A percentile compares a stretch with the other conserved stretches of the same genome.
Evolutionary conservation across 1,140 invertebrate species (phyloP).

Genomic region (Eupristina koningsbergeri): DNA sequence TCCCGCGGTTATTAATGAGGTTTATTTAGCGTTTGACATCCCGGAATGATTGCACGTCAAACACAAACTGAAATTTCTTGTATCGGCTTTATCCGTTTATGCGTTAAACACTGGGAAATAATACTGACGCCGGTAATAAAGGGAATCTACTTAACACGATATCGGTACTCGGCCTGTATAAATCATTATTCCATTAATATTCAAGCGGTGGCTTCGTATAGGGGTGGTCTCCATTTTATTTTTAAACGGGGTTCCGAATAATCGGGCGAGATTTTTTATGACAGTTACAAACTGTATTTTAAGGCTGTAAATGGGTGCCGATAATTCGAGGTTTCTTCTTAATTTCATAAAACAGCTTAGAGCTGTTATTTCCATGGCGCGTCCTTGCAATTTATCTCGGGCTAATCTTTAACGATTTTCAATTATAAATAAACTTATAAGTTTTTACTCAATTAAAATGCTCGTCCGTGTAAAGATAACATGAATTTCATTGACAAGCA

Average conservation of each 20-base stretch:
- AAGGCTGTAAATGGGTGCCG: not conserved
- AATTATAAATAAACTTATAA: conserved; percentile 10
- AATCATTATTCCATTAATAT: conserved; percentile 10
- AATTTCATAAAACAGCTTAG: conserved; percentile 4
- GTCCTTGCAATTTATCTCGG: not conserved
- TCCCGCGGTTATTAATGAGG: conserved; percentile 16
- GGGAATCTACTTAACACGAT: not conserved
- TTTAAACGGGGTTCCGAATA: too few relatives aligned
- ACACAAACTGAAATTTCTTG: not conserved
- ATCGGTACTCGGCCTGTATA: not conserved
- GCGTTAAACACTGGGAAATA: not conserved
- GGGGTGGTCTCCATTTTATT: not conserved
- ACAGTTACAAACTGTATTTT: not conserved
- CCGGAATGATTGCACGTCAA: conserved; percentile 14
- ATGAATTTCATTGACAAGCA: not conserved
- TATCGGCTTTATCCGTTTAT: not conserved
- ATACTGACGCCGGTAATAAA: not conserved
- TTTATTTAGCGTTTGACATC: conserved; percentile 7
- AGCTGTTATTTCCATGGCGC: not conserved
- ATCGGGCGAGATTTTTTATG: too few relatives aligned
- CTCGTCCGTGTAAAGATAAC: conserved; percentile 1
- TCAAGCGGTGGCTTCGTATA: not conserved
- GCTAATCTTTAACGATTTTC: not conserved
- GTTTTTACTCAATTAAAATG: not conserved
- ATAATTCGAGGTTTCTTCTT: not conserved